A percentile compares a stretch with the other conserved stretches of the same genome.
phyloP scores from a whole-genome alignment of 1,140 invertebrate genomes.

The Drosophila malerkotliana region DNA sequence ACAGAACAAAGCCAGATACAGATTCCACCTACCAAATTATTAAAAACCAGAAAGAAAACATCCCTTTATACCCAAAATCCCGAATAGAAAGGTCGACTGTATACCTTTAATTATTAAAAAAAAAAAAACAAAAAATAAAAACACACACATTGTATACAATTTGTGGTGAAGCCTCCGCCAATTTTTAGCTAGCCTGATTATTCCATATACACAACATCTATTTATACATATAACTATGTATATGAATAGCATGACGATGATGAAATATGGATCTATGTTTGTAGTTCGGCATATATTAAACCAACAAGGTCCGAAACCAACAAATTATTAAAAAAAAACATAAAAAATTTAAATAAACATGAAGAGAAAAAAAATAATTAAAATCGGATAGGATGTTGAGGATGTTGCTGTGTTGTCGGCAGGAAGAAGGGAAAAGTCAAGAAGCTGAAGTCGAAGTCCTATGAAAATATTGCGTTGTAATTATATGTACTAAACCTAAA shows the following conservation, averaged over 20 bases:
- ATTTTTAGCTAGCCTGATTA: slow-evolving; percentile 65
- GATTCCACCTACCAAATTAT: slow-evolving; percentile 31
- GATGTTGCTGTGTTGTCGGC: slow-evolving; percentile 25
- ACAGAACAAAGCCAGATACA: slow-evolving; percentile 9
- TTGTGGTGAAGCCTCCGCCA: slow-evolving; percentile 26
- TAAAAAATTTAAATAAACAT: slow-evolving; percentile 6
- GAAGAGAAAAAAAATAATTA: slow-evolving; percentile 3
- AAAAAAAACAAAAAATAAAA: slow-evolving; percentile 8
- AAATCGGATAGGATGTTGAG: slow-evolving; percentile 29
- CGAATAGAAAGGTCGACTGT: neutral
- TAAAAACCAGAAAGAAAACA: neutral
- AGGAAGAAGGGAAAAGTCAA: slow-evolving; percentile 11
- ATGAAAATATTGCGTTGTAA: slow-evolving; percentile 62
- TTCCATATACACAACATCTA: slow-evolving; percentile 45
- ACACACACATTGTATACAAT: slow-evolving; percentile 18
- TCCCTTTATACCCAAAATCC: neutral
- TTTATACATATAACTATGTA: slow-evolving; percentile 61
- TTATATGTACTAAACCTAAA: slow-evolving; percentile 51
- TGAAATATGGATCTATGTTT: slow-evolving; percentile 37
- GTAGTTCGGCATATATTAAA: slow-evolving; percentile 30
- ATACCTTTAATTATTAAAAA: neutral
- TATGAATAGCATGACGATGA: slow-evolving; percentile 51
- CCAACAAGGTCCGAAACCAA: neutral
- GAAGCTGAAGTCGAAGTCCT: slow-evolving; percentile 52
- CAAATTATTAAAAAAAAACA: slow-evolving; percentile 13